Evolutionary conservation across 2,888 invertebrate genomes (phyloP), one percentile per base, ranked within the genome.

Genomic region (Phengaris arion): DNA sequence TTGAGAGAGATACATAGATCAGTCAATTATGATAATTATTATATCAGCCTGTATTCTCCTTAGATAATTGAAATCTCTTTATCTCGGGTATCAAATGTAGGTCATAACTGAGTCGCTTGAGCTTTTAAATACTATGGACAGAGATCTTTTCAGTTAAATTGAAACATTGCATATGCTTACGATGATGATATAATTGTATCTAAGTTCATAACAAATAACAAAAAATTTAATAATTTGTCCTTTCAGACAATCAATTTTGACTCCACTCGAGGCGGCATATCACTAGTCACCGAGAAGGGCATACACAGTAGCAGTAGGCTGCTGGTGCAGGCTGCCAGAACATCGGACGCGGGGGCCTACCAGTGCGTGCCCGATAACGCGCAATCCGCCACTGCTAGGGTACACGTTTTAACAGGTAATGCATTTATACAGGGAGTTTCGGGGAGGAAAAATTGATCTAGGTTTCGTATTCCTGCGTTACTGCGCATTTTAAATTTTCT

Each of bases 401-500:
- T 98, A 74, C 97, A 98, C 87, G 97, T 98, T 79, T 95, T 98
- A 77, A 97, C 97, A 91, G 97, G 98, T 98, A 94, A 95, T 95
- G 54, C n/a, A 15, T 68, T 12, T 9, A 22, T 64, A 70, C 51
- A 22, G 22, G 22, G 22, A 22, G 22, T 22, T 22, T 22, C 1
- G 22, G 22, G 22, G 22, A 1, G 1, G 22, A 22, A 22, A 22
- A 22, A 22, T 22, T 22, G 22, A 22, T 22, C 0, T 22, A 22
- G 22, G 22, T 22, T n/a, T n/a, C n/a, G n/a, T n/a, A n/a, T n/a
- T n/a, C n/a, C n/a, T n/a, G n/a, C n/a, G n/a, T n/a, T n/a, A n/a
- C n/a, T n/a, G n/a, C n/a, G n/a, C n/a, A n/a, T n/a, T n/a, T n/a
- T n/a, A n/a, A n/a, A n/a, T n/a, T n/a, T n/a, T n/a, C n/a, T n/a